Base-by-base conservation (phyloP, 2,113 vertebrate genomes). In the Festucalex cinctus region DNA sequence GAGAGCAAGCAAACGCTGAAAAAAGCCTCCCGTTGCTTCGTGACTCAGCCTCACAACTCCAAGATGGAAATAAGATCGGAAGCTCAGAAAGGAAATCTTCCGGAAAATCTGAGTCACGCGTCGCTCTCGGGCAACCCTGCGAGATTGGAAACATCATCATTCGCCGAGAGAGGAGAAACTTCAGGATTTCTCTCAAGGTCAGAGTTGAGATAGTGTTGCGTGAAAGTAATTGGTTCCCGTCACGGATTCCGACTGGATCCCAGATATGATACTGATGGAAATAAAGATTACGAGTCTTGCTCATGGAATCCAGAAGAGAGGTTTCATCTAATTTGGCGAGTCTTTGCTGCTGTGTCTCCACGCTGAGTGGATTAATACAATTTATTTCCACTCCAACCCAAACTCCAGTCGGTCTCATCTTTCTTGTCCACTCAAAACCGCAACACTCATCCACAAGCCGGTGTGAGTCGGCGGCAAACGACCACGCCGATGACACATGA, bases 321-420 rank as follows among this genome's bases (percentile, higher is more conserved):
- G 69, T 77, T 70, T 77, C 65, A 73, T 69, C 69, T 80, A 39
- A 35, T 58, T 58, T 39, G 36, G 49, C 57, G 65, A 61, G 53
- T 41, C 60, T 78, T 9, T 65, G 59, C 41, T 49, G 8, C 19
- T 32, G 49, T 66, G 70, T 76, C 54, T 71, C 48, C 8, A 12
- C 0, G 19, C n/a, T 74, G 74, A 83, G 62, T 78, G 78, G 83
- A 83, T 87, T 41, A 74, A 66, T 66, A 81, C 59, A 61, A 69
- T 19, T 20, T 32, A 58, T 35, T 58, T 20, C 32, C 14, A 17
- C 56, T 36, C 56, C 56, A 19, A 35, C 16, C 56, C 28, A 58
- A 58, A 58, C 56, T 9, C 6, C 17, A 56, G 37, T 20, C 24
- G 54, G 57, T 60, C 35, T 51, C n/a, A 51, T 22, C n/a, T 19